Base-by-base conservation (phyloP, 2,888 invertebrate genomes). In the Polymixis lichenea region DNA sequence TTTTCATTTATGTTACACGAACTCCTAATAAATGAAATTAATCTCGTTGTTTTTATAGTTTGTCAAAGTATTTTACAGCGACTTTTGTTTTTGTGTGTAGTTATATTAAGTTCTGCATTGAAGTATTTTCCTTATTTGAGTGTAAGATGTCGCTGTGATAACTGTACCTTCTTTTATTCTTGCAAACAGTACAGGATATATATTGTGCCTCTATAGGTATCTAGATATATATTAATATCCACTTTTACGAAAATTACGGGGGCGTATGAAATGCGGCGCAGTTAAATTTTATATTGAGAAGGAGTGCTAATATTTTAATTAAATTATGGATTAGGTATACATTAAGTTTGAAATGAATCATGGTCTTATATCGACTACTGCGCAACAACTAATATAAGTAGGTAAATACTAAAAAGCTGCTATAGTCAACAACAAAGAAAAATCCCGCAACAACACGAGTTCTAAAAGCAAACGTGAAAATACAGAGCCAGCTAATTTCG, bases 1-100 rank as follows among this genome's bases (percentile, higher is more conserved):
- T 85, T 84, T 84, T 84, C 79, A 84, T 87, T 89, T 87, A 82
- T 81, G 80, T 88, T 79, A 78, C 67, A 64, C 53, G 71, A 84
- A 80, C 72, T 82, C 28, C 55, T 84, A 80, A 77, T 86, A 88
- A 87, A 88, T 85, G 82, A 85, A 83, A 84, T 78, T 83, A 88
- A 78, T 88, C 70, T 85, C 62, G 76, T 82, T 87, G 80, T 87
- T 87, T 86, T 79, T 80, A 83, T 75, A 77, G 78, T 86, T 75
- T 38, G 43, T 25, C 60, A n/a, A 79, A 87, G 58, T 77, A 82
- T 82, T 86, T 84, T 86, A 74, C 65, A 82, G 75, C 62, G 62
- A 74, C 38, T 81, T 64, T 77, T 76, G 61, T 81, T 77, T 11
- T 72, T 83, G 38, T 61, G 62, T 49, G 38, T 46, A 70, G n/a